These are phyloP conservation scores for Sphyrna mokarran DNA, from an alignment of 2,113 vertebrate species.

Conservation along the genomic window DNA sequence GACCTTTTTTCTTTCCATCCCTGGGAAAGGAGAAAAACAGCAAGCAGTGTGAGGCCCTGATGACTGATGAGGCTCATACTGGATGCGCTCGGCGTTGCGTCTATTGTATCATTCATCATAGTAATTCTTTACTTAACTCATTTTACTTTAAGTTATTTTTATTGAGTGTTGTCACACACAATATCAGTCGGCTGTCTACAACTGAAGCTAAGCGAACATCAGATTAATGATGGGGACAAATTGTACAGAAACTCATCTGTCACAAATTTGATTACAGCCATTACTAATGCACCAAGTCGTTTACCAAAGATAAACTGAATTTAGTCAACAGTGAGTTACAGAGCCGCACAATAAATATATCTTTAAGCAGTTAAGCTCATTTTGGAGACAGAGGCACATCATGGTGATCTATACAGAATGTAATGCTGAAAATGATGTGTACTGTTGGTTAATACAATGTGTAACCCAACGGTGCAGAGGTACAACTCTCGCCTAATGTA, in stretches of 20 bases:
- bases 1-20: neutral
- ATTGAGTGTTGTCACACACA: conserved; percentile 71
- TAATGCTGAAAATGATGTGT: neutral
- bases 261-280: conserved; percentile 65
- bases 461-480: neutral
- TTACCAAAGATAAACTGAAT: conserved; percentile 57
- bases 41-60: conserved; percentile 42
- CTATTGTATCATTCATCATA: conserved; percentile 69
- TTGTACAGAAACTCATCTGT: conserved; percentile 55
- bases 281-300: conserved; percentile 51
- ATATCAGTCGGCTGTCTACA: conserved; percentile 63
- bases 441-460: conserved; percentile 1
- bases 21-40: neutral
- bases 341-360: conserved; percentile 11
- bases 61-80: conserved; percentile 82
- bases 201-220: conserved; percentile 57
- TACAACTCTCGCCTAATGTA: neutral
- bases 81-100: conserved; percentile 73
- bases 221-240: conserved; percentile 69
- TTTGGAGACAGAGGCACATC: neutral
- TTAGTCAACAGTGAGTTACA: conserved; percentile 50
- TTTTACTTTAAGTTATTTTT: conserved; percentile 66
- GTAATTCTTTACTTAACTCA: conserved; percentile 65
- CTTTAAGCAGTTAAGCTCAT: conserved; percentile 35
- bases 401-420: neutral